Evolutionary conservation across 1,140 invertebrate species (phyloP), one percentile per base, ranked within the genome.

Genomic region (Lordiphosa mommai): DNA sequence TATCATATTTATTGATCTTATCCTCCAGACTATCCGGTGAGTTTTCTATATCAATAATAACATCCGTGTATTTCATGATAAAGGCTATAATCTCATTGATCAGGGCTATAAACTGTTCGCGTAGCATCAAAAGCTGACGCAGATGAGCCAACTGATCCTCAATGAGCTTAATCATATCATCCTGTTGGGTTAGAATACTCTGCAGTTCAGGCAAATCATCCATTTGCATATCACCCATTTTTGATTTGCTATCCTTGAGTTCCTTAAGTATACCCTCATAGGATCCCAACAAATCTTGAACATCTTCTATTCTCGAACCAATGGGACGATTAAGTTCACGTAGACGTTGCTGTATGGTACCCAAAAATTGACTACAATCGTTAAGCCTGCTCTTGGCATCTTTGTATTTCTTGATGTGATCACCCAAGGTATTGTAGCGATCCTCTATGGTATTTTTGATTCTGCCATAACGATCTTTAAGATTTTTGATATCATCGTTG

Each of bases 1-100:
- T 94, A 86, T 97, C 94, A 68, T 97, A 98, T 56, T 93, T 93
- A 67, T 95, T 94, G 33, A 98, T 95, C 86, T 97, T 97, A 29
- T 97, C 95, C 85, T 96, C 93, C 3, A 95, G 91, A 0, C 94
- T 93, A 32, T 93, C 92, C 23, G 94, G 94, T 1, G 93, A 92
- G 76, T 93, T 94, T 80, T 97, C 95, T 61, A 98, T 95, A 59
- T 96, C 94, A 10, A 93, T 91, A 0, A 98, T 93, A 6, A 97
- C 92, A 80, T 96, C 94, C 0, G 95, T 95, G 80, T 97, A 97
- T 79, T 96, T 96, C 14, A 93, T 92, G 17, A 98, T 94, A 63
- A 97, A 96, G 4, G 93, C 94, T 72, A 94, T 93, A 38, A 98
- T 96, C 88, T 97, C 96, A 34, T 94, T 94, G 16, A 97, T 93